Conservation (phyloP, 2,888 invertebrate species). For the Acanthococcus lagerstroemiae region DNA sequence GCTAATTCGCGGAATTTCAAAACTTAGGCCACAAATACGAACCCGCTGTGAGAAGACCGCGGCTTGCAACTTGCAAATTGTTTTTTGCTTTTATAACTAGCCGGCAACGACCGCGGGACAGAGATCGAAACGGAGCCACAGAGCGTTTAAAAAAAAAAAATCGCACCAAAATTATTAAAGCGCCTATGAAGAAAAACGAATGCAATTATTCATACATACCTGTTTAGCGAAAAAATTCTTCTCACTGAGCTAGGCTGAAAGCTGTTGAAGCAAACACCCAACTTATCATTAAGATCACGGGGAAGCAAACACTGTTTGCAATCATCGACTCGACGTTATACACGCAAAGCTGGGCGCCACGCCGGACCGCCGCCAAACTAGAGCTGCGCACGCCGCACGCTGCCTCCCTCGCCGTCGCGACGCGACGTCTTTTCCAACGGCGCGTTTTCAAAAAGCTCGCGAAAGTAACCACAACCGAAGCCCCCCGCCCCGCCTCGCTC, state of each 20-base stretch:
- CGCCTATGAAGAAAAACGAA: neutral
- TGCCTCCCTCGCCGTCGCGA: neutral
- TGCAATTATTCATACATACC: conserved; percentile 12
- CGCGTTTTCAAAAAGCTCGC: conserved; percentile 8
- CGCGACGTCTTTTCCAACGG: neutral
- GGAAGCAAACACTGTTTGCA: conserved; percentile 29
- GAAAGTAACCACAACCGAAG: conserved; percentile 11
- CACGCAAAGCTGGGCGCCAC: conserved; percentile 28
- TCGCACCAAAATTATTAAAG: neutral
- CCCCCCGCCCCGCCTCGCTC: conserved; percentile 6
- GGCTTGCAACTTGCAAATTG: no score
- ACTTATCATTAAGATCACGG: conserved; percentile 29
- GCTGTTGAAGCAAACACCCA: conserved; percentile 27
- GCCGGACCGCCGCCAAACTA: conserved; percentile 28
- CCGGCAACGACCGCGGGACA: no score
- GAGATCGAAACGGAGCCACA: no score
- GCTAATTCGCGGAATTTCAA: no score
- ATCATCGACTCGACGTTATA: conserved; percentile 25
- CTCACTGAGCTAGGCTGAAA: conserved; percentile 28
- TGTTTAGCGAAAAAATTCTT: conserved; percentile 25
- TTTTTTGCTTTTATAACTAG: no score
- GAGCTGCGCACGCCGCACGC: conserved; percentile 19
- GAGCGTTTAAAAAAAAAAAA: no score
- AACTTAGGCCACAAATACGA: no score
- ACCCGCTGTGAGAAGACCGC: no score